phyloP scores from a whole-genome alignment of 1,140 invertebrate genomes.

The silkworm (Bombyx mori) region DNA sequence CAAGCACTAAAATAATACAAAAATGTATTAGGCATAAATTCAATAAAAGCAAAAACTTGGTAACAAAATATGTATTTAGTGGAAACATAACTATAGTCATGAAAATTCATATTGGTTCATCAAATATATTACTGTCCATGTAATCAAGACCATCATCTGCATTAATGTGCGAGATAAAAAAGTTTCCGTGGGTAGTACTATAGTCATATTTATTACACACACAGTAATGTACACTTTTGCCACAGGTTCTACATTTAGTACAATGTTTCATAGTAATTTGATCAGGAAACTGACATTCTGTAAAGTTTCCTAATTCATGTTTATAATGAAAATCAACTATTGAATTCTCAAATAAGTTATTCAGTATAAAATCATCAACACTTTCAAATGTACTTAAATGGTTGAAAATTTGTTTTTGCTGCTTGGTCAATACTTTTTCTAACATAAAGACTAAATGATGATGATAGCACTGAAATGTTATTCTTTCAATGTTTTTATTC shows the following conservation, averaged over 20 bases:
- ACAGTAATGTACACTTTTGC: conserved; percentile 49
- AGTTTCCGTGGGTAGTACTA: conserved; percentile 39
- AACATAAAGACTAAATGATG: conserved; percentile 96
- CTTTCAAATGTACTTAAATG: conserved; percentile 77
- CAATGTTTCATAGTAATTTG: conserved; percentile 47
- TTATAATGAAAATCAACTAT: conserved; percentile 44
- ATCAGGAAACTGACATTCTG: conserved; percentile 45
- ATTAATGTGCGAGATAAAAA: conserved; percentile 42
- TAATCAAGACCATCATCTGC: conserved; percentile 47
- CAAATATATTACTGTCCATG: conserved; percentile 60
- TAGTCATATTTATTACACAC: conserved; percentile 45
- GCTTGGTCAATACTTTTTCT: conserved; percentile 81
- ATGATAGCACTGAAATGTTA: conserved; percentile 88
- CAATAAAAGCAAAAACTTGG: too few species aligned
- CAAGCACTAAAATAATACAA: too few species aligned
- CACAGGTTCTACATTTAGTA: conserved; percentile 51
- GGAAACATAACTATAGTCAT: too few species aligned
- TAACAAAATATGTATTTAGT: too few species aligned
- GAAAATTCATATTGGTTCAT: conserved; percentile 21
- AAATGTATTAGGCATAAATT: too few species aligned
- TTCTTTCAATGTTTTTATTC: conserved; percentile 57
- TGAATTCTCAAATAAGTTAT: conserved; percentile 69
- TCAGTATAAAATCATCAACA: conserved; percentile 80
- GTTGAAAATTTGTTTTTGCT: conserved; percentile 84
- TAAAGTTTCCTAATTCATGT: conserved; percentile 35